These are phyloP conservation scores for Sebastes ruberrimus DNA, from an alignment of 2,797 vertebrate genomes.

Conservation along the genomic window DNA sequence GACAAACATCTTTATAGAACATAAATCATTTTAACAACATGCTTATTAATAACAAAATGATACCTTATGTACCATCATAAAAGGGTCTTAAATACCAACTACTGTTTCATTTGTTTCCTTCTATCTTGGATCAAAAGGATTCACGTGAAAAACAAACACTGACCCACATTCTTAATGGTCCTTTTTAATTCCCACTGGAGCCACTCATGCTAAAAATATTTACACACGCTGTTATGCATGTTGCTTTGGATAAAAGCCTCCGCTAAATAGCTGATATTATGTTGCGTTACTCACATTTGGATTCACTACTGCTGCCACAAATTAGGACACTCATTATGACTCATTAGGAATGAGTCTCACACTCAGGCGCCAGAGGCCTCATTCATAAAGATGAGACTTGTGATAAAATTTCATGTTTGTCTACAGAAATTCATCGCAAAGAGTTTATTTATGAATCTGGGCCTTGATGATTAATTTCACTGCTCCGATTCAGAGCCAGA, in stretches of 20 bases:
- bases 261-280: slow-evolving; percentile 50
- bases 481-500: not conserved
- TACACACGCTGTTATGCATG: slow-evolving; percentile 20
- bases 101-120: not conserved
- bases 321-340: slow-evolving; percentile 66
- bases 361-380: slow-evolving; percentile 38
- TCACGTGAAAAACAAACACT: slow-evolving; percentile 43
- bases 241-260: slow-evolving; percentile 54
- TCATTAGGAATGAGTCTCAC: slow-evolving; percentile 52
- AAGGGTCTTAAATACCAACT: slow-evolving; percentile 15
- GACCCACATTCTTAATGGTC: slow-evolving; percentile 55
- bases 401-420: slow-evolving; percentile 56
- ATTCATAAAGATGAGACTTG: slow-evolving; percentile 59
- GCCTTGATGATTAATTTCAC: slow-evolving; percentile 24
- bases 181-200: slow-evolving; percentile 34
- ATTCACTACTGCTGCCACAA: slow-evolving; percentile 36
- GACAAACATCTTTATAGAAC: not conserved
- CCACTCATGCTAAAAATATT: slow-evolving; percentile 43
- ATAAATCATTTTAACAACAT: not conserved
- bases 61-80: not conserved
- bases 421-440: slow-evolving; percentile 21
- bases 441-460: slow-evolving; percentile 39
- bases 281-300: slow-evolving; percentile 44
- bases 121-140: slow-evolving; percentile 40
- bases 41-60: not conserved